Conservation (phyloP, 2,888 invertebrate species). For the Amiota mariae region DNA sequence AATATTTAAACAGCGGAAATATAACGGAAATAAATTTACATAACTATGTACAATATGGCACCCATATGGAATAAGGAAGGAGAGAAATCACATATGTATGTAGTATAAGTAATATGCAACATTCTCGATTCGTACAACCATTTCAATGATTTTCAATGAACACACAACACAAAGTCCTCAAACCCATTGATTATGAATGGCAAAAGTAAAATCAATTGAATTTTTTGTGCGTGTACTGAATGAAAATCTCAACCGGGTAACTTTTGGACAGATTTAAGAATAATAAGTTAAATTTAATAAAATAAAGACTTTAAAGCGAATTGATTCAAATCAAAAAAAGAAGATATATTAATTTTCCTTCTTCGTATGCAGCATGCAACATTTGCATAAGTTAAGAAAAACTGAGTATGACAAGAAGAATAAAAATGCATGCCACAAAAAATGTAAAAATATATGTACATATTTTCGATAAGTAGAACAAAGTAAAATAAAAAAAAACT, state of each 20-base stretch:
- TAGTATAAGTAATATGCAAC: neutral
- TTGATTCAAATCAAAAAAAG: too few relatives aligned
- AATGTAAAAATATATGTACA: neutral
- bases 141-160: too few relatives aligned
- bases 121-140: neutral
- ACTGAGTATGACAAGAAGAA: neutral
- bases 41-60: constrained; percentile 47
- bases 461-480: constrained; percentile 6
- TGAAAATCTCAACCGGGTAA: too few relatives aligned
- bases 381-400: neutral
- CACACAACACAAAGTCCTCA: neutral
- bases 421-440: neutral
- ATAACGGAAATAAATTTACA: constrained; percentile 69
- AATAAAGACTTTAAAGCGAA: too few relatives aligned
- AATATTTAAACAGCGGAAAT: constrained; percentile 63
- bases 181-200: neutral
- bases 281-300: too few relatives aligned
- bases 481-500: neutral
- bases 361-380: neutral
- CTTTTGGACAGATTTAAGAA: too few relatives aligned
- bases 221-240: neutral
- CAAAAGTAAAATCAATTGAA: neutral
- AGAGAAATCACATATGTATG: too few relatives aligned
- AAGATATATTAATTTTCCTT: too few relatives aligned
- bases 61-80: too few relatives aligned